Base-by-base conservation (phyloP, 2,797 vertebrate genomes). In the Cyprinella venusta region DNA sequence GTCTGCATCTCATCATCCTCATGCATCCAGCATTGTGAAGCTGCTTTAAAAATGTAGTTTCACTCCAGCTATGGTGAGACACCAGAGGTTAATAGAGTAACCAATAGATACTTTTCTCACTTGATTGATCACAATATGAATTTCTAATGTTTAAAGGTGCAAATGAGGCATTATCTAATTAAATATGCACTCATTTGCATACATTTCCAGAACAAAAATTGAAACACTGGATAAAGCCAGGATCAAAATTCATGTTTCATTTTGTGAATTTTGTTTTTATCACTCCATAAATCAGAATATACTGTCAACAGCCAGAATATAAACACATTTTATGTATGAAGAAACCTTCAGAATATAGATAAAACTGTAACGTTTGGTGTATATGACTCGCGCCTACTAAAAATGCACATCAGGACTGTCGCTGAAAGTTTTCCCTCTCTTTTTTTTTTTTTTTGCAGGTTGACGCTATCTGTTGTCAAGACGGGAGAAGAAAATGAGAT, bases 371-470 rank as follows among this genome's bases (percentile, higher is more conserved):
- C 30, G 59, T 63, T 30, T 15, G 59, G 6, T 16, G 59, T 15
- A 16, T 30, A 61, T 63, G 24, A 15, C 59, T 26, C 56, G 13
- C 4, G n/a, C 56, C 54, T 59, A 24, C 21, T 75, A 5, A 38
- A 45, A 78, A 18, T 12, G 36, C 38, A 21, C 63, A 24, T 54
- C n/a, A 38, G 21, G 6, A 19, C 40, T 3, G 54, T 42, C n/a
- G 5, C 13, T 48, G 21, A 76, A 6, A 84, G 6, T 82, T 86
- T 6, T 88, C 24, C 90, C 12, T 89, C 0, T 86, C 2, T 4
- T 2, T 92, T 94, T 48, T 64, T 4, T 2, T 92, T 94, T 48
- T 64, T 30, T 94, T 92, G 75, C 91, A 95, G 94, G 90, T 89
- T 84, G 86, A 79, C 76, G 86, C 83, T 84, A 81, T 76, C 33